These are phyloP conservation scores for Phymatocera aterrima DNA, from an alignment of 2,888 invertebrate species.

Conservation along the genomic window DNA sequence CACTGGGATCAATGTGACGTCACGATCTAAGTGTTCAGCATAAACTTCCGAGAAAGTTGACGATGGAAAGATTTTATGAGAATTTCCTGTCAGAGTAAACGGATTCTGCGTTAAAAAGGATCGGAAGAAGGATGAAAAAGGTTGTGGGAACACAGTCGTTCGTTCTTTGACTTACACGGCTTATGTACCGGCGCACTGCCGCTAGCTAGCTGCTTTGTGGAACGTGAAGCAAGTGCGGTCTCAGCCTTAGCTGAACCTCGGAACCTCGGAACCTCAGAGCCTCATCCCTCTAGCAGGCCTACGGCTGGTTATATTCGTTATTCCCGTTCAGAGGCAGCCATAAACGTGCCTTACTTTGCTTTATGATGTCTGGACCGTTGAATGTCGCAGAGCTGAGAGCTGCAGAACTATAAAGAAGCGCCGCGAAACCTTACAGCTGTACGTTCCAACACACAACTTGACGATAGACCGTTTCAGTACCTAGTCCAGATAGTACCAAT, in stretches of 20 bases:
- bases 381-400: conserved; percentile 27
- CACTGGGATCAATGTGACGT: conserved; percentile 16
- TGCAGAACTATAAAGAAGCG: conserved; percentile 23
- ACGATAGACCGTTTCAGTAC: not conserved
- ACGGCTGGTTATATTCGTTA: conserved; percentile 36
- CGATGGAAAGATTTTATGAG: conserved; percentile 17
- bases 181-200: not conserved
- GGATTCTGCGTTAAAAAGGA: conserved; percentile 17
- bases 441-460: not conserved
- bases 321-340: conserved; percentile 38
- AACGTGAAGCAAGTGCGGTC: conserved; percentile 17
- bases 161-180: conserved; percentile 8
- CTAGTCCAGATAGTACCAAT: not conserved
- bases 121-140: conserved; percentile 13
- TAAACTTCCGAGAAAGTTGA: conserved; percentile 27
- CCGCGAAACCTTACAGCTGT: conserved; percentile 4
- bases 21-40: not conserved
- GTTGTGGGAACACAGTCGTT: conserved; percentile 28
- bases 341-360: conserved; percentile 38
- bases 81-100: conserved; percentile 12
- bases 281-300: conserved; percentile 33
- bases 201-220: conserved; percentile 2
- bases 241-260: not conserved
- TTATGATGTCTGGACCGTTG: conserved; percentile 27
- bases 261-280: not conserved